phyloP scores from a whole-genome alignment of 2,113 vertebrate genomes.

The Paratilapia polleni region DNA sequence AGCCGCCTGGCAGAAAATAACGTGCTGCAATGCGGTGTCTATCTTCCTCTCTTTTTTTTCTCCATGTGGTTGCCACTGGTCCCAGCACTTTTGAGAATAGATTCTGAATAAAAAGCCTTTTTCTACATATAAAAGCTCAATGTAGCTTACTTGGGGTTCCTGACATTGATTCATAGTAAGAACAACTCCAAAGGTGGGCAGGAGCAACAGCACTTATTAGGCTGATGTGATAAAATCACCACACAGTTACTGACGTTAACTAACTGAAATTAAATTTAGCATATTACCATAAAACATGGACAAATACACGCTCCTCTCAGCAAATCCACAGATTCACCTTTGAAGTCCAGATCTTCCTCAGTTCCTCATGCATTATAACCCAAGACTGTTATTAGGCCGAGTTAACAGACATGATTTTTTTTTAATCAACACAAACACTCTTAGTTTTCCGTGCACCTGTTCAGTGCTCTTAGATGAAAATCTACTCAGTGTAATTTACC shows the following conservation, averaged over 20 bases:
- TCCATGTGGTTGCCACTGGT: slow-evolving; percentile 56
- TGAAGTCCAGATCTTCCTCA: background rate
- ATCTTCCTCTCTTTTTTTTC: slow-evolving; percentile 50
- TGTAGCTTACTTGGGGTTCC: slow-evolving; percentile 2
- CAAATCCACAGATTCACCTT: background rate
- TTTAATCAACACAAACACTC: slow-evolving; percentile 20
- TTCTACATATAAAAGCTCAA: slow-evolving; percentile 24
- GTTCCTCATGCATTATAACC: slow-evolving; percentile 13
- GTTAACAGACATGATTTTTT: slow-evolving; percentile 34
- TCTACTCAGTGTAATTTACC: slow-evolving; percentile 22
- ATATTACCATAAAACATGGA: slow-evolving; percentile 10
- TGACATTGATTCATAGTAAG: slow-evolving; percentile 40
- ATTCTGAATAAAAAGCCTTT: slow-evolving; percentile 14
- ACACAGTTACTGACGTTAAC: slow-evolving; percentile 18
- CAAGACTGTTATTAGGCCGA: slow-evolving; percentile 38
- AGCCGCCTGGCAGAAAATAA: slow-evolving; percentile 53
- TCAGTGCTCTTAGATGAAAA: slow-evolving; percentile 30
- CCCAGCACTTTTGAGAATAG: slow-evolving; percentile 9
- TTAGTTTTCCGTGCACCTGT: slow-evolving; percentile 26
- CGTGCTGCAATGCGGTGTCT: slow-evolving; percentile 70
- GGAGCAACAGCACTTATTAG: slow-evolving; percentile 36
- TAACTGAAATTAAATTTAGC: background rate
- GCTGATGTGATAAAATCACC: slow-evolving; percentile 21
- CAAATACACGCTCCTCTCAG: background rate
- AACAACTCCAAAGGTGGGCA: slow-evolving; percentile 31